Base-by-base conservation (phyloP, 2,113 vertebrate species). In the Apodemus sylvaticus region DNA sequence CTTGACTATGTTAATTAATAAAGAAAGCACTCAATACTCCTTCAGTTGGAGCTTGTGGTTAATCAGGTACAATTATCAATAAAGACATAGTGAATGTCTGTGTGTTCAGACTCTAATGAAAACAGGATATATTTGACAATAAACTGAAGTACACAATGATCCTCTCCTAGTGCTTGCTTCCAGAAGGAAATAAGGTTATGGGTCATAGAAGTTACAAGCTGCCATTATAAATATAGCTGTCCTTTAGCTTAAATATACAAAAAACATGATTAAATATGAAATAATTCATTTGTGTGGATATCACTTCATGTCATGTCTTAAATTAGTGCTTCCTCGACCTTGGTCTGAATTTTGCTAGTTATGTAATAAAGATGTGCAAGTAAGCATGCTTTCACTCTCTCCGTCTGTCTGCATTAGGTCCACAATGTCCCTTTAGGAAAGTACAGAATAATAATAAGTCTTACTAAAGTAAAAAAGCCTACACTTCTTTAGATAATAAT, bases 1-100 rank as follows among this genome's bases (percentile, higher is more conserved):
- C 97, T 98, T 98, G 96, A 98, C 98, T 98, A 96, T 97, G 97
- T 98, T 98, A 98, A 98, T 98, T 98, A 97, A 98, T 98, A 97
- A 97, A 98, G n/a, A 62, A 98, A 95, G 87, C 93, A 96, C 97
- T 94, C 97, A 89, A 93, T 98, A 94, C 97, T 96, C 93, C 97
- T 98, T 97, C 98, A 97, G 95, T 96, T 98, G 96, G 95, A 98
- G 97, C 96, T 97, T 98, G 97, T 31, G n/a, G 97, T 98, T 98
- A 98, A 98, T 98, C 98, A 97, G 94, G 89, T 97, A 55, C 94
- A 98, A 97, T 98, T 98, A 98, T 98, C 98, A 97, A 89, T 95
- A 96, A 98, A 94, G 89, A 95, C 96, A 97, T 86, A 70, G 97
- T 97, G 86, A 96, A 95, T 96, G 89, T 90, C 94, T 97, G 1